Percentiles rank a stretch among this genome's conserved stretches.
These are phyloP conservation scores for Drosophila mimetica DNA, from an alignment of 2,888 invertebrate species.

Conservation along the genomic window DNA sequence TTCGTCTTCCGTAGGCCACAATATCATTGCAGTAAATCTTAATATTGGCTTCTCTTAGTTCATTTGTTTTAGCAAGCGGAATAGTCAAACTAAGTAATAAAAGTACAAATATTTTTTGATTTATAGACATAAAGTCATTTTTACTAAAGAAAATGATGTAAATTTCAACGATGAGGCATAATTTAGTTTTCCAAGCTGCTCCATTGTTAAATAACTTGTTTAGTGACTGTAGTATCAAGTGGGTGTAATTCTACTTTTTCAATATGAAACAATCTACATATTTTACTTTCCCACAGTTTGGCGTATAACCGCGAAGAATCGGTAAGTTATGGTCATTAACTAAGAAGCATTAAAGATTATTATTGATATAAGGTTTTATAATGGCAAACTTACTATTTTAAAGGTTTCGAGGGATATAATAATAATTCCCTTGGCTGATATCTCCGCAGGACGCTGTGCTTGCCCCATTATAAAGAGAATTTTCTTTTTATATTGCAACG, in stretches of 20 bases:
- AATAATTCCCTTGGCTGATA: conserved; percentile 51
- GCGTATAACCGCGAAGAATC: conserved; percentile 37
- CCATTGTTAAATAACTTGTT: too few species aligned
- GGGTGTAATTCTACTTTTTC: too few species aligned
- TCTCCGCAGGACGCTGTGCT: conserved; percentile 40
- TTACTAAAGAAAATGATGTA: conserved; percentile 6
- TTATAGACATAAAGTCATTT: conserved; percentile 26
- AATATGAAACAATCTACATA: background rate
- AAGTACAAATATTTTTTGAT: conserved; percentile 20
- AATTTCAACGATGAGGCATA: conserved; percentile 1
- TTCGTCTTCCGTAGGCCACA: conserved; percentile 19
- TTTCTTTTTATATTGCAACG: conserved; percentile 40
- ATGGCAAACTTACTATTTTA: conserved; percentile 31
- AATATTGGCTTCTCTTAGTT: conserved; percentile 7
- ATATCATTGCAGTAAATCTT: conserved; percentile 22
- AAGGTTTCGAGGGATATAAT: conserved; percentile 52
- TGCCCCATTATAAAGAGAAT: conserved; percentile 47
- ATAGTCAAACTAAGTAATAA: conserved; percentile 1
- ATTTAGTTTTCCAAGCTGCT: background rate
- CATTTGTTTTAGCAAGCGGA: background rate
- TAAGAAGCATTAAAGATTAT: background rate
- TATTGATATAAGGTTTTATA: accelerated
- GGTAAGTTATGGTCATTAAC: conserved; percentile 54
- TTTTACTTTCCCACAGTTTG: conserved; percentile 3
- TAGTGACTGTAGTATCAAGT: too few species aligned